A percentile compares a stretch with the other conserved stretches of the same genome.
Evolutionary conservation across 2,888 invertebrate genomes (phyloP).

Genomic region (Amphipoea lucens): DNA sequence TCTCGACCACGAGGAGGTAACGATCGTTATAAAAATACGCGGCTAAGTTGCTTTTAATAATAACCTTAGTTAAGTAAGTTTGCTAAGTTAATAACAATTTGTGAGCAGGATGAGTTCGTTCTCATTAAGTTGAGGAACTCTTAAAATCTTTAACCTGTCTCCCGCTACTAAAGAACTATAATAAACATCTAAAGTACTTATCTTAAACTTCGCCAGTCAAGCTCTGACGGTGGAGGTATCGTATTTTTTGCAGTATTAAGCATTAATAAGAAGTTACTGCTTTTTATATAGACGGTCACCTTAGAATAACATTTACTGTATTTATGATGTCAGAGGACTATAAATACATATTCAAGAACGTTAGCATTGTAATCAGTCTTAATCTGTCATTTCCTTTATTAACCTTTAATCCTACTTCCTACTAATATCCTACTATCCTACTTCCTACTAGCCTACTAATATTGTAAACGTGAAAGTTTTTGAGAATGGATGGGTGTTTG

Average conservation of each 20-base stretch:
- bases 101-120: conserved; percentile 44
- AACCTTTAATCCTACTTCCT: not conserved
- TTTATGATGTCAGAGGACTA: not conserved
- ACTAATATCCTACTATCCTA: no score
- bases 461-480: no score
- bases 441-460: no score
- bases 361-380: not conserved
- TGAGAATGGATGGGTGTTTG: no score
- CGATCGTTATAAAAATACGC: conserved; percentile 53
- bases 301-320: not conserved
- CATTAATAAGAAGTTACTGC: not conserved
- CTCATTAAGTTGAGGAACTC: conserved; percentile 52
- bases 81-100: conserved; percentile 63
- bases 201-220: not conserved
- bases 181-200: not conserved
- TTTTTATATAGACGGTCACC: no score
- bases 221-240: not conserved
- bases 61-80: conserved; percentile 54
- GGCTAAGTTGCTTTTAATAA: conserved; percentile 58
- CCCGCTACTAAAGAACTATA: not conserved
- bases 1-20: conserved; percentile 47
- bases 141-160: conserved; percentile 50
- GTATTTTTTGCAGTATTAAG: not conserved
- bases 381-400: no score
- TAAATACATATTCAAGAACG: not conserved